These are phyloP conservation scores for Heliconius melpomene DNA, from an alignment of 1,140 invertebrate species.

Conservation along the genomic window DNA sequence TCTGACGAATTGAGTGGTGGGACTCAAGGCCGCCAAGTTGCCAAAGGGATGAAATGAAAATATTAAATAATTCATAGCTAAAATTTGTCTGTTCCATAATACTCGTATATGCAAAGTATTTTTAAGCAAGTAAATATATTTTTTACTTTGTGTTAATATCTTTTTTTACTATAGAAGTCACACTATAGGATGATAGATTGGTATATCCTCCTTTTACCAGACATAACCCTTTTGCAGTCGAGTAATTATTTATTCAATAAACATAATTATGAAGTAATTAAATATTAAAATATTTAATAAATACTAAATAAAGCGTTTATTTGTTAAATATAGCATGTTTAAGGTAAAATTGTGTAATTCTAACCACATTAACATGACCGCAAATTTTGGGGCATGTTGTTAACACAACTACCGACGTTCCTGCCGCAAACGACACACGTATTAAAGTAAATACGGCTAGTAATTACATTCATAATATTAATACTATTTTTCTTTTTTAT, in stretches of 20 bases:
- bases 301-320: neutral
- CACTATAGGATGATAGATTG: too few relatives aligned
- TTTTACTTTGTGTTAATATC: too few relatives aligned
- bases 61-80: too few relatives aligned
- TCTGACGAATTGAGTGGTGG: neutral
- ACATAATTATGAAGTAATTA: neutral
- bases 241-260: neutral
- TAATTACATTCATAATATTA: neutral
- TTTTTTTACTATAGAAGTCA: too few relatives aligned
- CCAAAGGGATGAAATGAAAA: too few relatives aligned
- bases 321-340: neutral
- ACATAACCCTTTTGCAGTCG: too few relatives aligned
- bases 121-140: too few relatives aligned
- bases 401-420: neutral
- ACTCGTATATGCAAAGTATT: too few relatives aligned
- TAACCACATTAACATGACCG: neutral
- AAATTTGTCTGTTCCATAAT: too few relatives aligned
- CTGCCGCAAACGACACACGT: neutral
- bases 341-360: conserved; percentile 5
- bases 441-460: neutral
- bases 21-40: too few relatives aligned
- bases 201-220: too few relatives aligned
- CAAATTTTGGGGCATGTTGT: conserved; percentile 10
- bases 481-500: neutral
- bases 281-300: neutral